phyloP scores from a whole-genome alignment of 2,113 vertebrate species.

The Bambusicola thoracicus region DNA sequence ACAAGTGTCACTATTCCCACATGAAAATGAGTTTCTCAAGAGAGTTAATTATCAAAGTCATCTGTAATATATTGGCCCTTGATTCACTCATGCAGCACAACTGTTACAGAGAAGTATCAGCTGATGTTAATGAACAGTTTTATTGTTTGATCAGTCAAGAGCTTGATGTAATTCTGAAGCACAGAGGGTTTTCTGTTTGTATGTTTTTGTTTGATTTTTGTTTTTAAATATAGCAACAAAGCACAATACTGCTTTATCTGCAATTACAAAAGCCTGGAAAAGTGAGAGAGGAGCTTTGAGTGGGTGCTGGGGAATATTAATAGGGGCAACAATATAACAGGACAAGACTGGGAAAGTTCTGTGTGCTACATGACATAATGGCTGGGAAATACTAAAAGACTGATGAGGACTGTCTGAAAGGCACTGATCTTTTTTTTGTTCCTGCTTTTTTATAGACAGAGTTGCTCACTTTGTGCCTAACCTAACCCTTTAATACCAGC shows the following conservation, averaged over 20 bases:
- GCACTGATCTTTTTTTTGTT: neutral
- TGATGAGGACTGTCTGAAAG: neutral
- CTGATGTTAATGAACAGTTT: neutral
- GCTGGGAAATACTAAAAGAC: neutral
- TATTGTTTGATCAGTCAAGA: neutral
- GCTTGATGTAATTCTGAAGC: neutral
- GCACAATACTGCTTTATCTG: neutral
- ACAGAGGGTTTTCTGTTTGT: neutral
- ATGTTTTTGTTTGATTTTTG: neutral
- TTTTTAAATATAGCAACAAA: neutral
- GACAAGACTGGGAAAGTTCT: neutral
- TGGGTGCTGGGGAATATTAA: neutral
- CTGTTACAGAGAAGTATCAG: neutral
- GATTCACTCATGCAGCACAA: neutral
- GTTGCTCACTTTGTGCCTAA: neutral
- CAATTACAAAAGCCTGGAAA: neutral
- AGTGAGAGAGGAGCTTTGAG: neutral
- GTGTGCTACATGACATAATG: neutral
- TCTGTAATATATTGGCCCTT: neutral
- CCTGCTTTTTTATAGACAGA: neutral
- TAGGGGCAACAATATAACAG: neutral
- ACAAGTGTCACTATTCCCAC: neutral
- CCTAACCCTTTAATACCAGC: neutral
- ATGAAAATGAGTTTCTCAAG: neutral
- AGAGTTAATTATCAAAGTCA: constrained; percentile 47